Evolutionary conservation across 2,888 invertebrate genomes (phyloP).

Genomic region (Dione juno): DNA sequence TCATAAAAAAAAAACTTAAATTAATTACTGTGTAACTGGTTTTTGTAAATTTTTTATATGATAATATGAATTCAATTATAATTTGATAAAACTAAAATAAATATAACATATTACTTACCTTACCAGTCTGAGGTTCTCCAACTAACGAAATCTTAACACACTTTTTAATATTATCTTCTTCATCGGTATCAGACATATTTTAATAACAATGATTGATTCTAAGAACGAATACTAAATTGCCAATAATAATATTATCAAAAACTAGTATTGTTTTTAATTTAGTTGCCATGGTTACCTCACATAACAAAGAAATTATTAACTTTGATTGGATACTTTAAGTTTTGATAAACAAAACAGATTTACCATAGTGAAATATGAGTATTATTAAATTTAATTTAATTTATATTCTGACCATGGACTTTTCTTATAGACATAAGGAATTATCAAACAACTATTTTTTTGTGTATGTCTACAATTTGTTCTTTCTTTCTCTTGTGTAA

Average conservation of each 20-base stretch:
- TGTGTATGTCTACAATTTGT: neutral
- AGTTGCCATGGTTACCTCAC: constrained; percentile 27
- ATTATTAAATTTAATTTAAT: too few relatives aligned
- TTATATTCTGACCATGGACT: too few relatives aligned
- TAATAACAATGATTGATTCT: neutral
- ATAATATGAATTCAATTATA: neutral
- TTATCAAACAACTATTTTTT: neutral
- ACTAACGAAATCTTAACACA: constrained; percentile 90
- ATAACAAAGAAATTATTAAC: constrained; percentile 1
- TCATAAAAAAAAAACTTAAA: neutral
- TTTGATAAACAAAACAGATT: too few relatives aligned
- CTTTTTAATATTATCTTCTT: constrained; percentile 83
- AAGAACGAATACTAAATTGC: neutral
- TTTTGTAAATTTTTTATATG: too few relatives aligned
- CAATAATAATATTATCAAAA: constrained; percentile 1
- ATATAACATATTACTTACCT: constrained; percentile 83
- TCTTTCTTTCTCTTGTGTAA: too few relatives aligned
- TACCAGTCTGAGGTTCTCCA: constrained; percentile 92
- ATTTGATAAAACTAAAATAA: neutral
- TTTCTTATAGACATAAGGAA: neutral
- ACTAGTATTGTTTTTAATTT: constrained; percentile 25
- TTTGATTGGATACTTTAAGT: neutral
- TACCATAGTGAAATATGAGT: too few relatives aligned
- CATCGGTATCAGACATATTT: constrained; percentile 87
- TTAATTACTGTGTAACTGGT: too few relatives aligned